phyloP scores from a whole-genome alignment of 2,888 invertebrate genomes.

The Sphaerophoria taeniata region DNA sequence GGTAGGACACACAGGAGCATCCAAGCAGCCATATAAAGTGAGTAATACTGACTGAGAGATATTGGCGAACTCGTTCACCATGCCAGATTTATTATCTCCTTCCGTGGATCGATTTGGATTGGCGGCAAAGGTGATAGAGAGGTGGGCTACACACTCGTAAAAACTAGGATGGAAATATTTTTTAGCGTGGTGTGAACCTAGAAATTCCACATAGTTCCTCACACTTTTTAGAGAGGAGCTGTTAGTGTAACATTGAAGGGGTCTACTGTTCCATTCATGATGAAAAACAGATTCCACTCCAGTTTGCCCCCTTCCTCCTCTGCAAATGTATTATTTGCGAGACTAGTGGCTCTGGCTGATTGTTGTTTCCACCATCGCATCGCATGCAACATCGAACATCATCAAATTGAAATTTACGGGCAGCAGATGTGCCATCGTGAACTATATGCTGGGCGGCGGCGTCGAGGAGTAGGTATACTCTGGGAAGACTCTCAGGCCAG shows the following conservation, averaged over 20 bases:
- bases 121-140: conserved; percentile 29
- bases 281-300: too few relatives aligned
- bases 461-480: conserved; percentile 36
- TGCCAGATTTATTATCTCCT: conserved; percentile 67
- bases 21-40: conserved; percentile 34
- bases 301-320: too few relatives aligned
- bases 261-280: conserved; percentile 23
- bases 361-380: conserved; percentile 68
- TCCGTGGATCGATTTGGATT: conserved; percentile 52
- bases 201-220: conserved; percentile 42
- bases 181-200: conserved; percentile 38
- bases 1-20: conserved; percentile 29
- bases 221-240: conserved; percentile 5
- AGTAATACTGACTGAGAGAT: too few relatives aligned
- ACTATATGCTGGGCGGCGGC: too few relatives aligned
- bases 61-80: conserved; percentile 48
- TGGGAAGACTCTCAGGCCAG: conserved; percentile 19
- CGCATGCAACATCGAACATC: conserved; percentile 71
- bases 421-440: conserved; percentile 63
- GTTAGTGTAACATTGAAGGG: not conserved
- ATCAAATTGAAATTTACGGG: conserved; percentile 73
- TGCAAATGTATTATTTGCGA: not conserved
- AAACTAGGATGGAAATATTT: conserved; percentile 17
- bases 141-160: too few relatives aligned
- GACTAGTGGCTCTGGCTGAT: conserved; percentile 42